These are phyloP conservation scores for Cryptocheilus praepositus DNA, from an alignment of 2,888 invertebrate genomes.

Conservation along the genomic window DNA sequence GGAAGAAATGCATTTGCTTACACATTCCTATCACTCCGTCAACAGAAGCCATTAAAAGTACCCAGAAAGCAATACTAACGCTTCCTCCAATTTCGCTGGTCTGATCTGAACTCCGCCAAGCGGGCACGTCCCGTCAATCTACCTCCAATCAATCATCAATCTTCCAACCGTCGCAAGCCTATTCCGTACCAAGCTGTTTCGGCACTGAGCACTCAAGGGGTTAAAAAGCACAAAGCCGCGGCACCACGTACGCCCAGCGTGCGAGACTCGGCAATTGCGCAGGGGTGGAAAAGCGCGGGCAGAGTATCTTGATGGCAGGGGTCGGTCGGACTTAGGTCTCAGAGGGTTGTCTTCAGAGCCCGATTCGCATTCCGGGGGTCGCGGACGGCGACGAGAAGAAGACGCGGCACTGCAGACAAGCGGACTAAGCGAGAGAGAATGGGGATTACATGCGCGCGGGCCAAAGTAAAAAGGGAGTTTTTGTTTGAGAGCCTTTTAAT, in stretches of 20 bases:
- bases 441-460: slow-evolving; percentile 55
- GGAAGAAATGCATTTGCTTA: too few species aligned
- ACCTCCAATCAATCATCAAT: too few species aligned
- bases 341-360: slow-evolving; percentile 8
- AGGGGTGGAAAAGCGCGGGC: background rate
- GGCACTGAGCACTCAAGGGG: background rate
- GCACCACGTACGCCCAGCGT: too few species aligned
- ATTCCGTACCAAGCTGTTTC: too few species aligned
- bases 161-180: too few species aligned
- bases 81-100: too few species aligned
- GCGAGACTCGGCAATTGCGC: background rate
- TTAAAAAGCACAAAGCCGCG: too few species aligned
- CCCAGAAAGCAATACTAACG: too few species aligned
- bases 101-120: too few species aligned
- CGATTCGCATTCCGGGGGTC: slow-evolving; percentile 4
- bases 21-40: too few species aligned
- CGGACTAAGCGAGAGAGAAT: slow-evolving; percentile 37
- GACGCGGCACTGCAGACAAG: background rate
- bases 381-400: slow-evolving; percentile 1
- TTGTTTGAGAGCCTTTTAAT: slow-evolving; percentile 71
- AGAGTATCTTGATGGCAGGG: background rate
- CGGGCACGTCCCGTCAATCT: too few species aligned
- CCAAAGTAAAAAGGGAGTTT: slow-evolving; percentile 60
- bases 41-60: too few species aligned
- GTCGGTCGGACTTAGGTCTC: slow-evolving; percentile 2